A percentile compares a stretch with the other conserved stretches of the same genome.
phyloP scores from a whole-genome alignment of 2,113 vertebrate genomes.

The Anser cygnoides region DNA sequence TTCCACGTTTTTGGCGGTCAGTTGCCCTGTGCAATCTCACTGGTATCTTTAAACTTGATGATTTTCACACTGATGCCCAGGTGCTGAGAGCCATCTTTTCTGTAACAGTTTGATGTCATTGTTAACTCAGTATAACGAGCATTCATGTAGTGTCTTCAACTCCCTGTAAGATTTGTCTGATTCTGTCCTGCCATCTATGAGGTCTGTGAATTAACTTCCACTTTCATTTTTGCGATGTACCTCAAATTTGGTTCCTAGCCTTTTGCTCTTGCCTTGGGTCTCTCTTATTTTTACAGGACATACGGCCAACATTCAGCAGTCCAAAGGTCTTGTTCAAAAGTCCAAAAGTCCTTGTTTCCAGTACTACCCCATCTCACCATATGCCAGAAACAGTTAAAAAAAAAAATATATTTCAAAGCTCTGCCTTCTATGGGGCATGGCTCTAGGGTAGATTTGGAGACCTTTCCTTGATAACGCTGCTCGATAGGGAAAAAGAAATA shows the following conservation, averaged over 20 bases:
- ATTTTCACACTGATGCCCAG: not conserved
- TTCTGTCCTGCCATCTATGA: not conserved
- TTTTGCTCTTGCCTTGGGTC: not conserved
- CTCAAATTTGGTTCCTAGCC: not conserved
- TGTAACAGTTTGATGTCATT: not conserved
- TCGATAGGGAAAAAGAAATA: not conserved
- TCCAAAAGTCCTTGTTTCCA: not conserved
- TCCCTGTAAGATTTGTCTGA: not conserved
- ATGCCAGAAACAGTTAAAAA: not conserved
- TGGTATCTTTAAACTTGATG: not conserved
- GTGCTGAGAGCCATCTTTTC: not conserved
- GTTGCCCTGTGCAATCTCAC: fast-evolving
- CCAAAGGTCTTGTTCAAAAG: not conserved
- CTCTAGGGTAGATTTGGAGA: not conserved
- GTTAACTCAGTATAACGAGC: not conserved
- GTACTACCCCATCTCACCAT: not conserved
- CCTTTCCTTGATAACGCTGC: not conserved
- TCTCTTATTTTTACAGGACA: not conserved
- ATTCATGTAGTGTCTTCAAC: not conserved
- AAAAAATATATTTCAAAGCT: not conserved
- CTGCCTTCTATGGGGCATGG: not conserved
- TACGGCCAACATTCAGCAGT: not conserved
- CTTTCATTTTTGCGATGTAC: not conserved
- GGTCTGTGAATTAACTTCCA: not conserved
- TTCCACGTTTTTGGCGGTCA: not conserved